Conservation (phyloP, 2,797 vertebrate species). For the Discoglossus pictus region DNA sequence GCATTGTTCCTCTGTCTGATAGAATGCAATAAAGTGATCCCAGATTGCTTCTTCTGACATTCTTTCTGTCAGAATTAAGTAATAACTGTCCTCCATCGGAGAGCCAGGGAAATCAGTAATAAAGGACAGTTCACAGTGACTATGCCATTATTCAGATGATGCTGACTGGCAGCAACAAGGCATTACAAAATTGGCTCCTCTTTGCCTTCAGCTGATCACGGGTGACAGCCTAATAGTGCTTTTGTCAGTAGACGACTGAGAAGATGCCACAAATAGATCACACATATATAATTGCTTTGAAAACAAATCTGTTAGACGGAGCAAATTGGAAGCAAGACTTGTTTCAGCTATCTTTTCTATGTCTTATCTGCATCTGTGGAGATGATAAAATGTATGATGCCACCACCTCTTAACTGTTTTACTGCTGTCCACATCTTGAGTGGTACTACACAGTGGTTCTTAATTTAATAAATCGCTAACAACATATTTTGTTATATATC, state of each 20-base stretch:
- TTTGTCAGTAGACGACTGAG: slow-evolving; percentile 61
- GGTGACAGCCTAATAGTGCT: slow-evolving; percentile 63
- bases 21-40: slow-evolving; percentile 25
- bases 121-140: slow-evolving; percentile 18
- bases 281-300: slow-evolving; percentile 63
- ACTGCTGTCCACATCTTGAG: too few relatives aligned
- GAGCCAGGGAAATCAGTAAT: slow-evolving; percentile 47
- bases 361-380: slow-evolving; percentile 21
- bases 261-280: slow-evolving; percentile 61
- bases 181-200: slow-evolving; percentile 52
- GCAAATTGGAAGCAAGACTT: slow-evolving; percentile 58
- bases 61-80: slow-evolving; percentile 53
- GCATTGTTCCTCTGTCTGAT: slow-evolving; percentile 23
- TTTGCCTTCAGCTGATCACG: slow-evolving; percentile 54
- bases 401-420: too few relatives aligned
- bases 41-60: slow-evolving; percentile 22
- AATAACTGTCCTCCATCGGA: slow-evolving; percentile 37
- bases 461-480: too few relatives aligned
- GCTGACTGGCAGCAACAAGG: slow-evolving; percentile 56
- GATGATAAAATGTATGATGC: neutral
- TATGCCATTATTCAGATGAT: slow-evolving; percentile 54
- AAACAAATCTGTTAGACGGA: slow-evolving; percentile 60
- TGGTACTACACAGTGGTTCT: too few relatives aligned
- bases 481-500: too few relatives aligned
- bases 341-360: slow-evolving; percentile 40